phyloP scores from a whole-genome alignment of 2,113 vertebrate genomes.

The Callorhinus ursinus region DNA sequence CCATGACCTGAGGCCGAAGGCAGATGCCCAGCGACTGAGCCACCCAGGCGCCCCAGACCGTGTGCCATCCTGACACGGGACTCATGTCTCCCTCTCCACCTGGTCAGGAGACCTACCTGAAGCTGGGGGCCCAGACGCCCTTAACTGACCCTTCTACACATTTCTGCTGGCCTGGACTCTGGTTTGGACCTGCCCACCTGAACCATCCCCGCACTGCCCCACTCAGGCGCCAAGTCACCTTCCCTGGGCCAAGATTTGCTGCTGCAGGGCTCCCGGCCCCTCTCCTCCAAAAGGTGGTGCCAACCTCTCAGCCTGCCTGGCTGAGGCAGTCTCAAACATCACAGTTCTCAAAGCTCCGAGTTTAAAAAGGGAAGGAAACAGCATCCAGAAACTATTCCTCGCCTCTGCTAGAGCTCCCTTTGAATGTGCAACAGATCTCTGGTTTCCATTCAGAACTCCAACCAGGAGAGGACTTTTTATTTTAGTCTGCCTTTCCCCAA shows the following conservation, averaged over 20 bases:
- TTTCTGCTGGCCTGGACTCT: not conserved
- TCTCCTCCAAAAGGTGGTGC: not conserved
- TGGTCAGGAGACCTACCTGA: not conserved
- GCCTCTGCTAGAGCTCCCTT: not conserved
- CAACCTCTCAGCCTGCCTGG: not conserved
- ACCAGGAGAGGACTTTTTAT: not conserved
- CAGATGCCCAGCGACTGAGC: too few species aligned
- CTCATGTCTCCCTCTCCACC: not conserved
- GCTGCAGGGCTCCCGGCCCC: rapidly evolving
- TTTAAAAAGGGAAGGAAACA: not conserved
- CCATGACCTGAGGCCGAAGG: too few species aligned
- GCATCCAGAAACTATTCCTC: rapidly evolving
- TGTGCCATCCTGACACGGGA: rapidly evolving
- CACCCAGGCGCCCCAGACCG: too few species aligned
- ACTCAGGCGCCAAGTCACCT: rapidly evolving
- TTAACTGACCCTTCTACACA: rapidly evolving
- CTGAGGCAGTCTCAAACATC: rapidly evolving
- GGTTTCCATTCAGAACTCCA: not conserved
- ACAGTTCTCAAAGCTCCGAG: rapidly evolving
- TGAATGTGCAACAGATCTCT: rapidly evolving
- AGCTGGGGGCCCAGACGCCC: rapidly evolving
- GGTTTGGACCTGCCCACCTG: not conserved
- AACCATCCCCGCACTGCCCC: rapidly evolving
- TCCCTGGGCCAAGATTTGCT: rapidly evolving
- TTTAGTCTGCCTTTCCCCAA: not conserved